These are phyloP conservation scores for Entomobrya proxima DNA, from an alignment of 2,888 invertebrate species.

Conservation along the genomic window DNA sequence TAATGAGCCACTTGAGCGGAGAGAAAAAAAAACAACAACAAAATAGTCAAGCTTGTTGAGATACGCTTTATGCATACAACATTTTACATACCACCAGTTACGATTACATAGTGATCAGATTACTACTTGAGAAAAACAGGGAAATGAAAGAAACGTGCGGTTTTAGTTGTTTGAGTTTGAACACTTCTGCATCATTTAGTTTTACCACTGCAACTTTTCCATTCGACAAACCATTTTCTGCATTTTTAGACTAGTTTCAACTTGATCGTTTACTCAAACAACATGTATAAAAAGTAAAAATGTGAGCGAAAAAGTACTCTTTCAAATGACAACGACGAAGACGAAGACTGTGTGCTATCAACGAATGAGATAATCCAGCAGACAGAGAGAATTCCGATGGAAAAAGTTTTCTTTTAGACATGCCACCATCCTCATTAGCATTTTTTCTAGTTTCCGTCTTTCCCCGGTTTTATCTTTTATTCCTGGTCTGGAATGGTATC, in stretches of 20 bases:
- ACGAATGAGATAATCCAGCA: no score
- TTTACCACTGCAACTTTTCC: constrained; percentile 4
- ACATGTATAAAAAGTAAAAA: no score
- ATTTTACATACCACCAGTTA: not conserved
- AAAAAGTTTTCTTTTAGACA: no score
- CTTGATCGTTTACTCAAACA: no score
- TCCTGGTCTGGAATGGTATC: not conserved
- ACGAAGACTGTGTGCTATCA: no score
- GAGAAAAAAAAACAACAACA: no score
- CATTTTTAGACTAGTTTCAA: no score
- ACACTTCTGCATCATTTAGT: constrained; percentile 13
- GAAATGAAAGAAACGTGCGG: constrained; percentile 7
- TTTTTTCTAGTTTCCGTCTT: not conserved
- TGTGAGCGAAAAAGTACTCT: not conserved
- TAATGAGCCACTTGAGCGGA: not conserved
- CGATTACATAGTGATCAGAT: not conserved
- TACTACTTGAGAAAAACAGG: not conserved
- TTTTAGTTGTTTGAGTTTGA: not conserved
- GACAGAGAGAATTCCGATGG: no score
- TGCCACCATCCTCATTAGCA: constrained; percentile 33
- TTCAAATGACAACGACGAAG: not conserved
- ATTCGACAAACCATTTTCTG: no score
- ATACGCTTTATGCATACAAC: no score
- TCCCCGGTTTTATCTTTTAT: not conserved
- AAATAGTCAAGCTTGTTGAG: no score